Evolutionary conservation across 2,113 vertebrate genomes (phyloP).

Genomic region (Bostrychus sinensis): DNA sequence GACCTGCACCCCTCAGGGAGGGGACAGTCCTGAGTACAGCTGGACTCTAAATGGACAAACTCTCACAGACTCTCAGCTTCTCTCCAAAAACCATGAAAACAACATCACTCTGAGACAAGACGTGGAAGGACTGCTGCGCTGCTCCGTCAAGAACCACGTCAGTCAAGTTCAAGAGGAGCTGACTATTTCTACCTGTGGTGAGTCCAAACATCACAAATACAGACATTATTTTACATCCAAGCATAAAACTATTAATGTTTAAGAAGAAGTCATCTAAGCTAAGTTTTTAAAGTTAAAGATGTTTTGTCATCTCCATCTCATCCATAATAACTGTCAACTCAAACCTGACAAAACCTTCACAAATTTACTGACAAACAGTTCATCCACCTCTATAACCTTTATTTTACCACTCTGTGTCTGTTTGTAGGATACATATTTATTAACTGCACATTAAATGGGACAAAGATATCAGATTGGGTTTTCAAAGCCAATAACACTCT

Average conservation of each 20-base stretch:
- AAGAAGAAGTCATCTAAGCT: no score
- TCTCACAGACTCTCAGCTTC: slow-evolving; percentile 22
- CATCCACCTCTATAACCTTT: no score
- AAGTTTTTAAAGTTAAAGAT: no score
- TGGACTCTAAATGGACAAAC: slow-evolving; percentile 55
- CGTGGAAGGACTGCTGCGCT: slow-evolving; percentile 48
- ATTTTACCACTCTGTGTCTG: no score
- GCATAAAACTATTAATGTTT: no score
- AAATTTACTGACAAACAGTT: no score
- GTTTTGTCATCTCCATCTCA: no score
- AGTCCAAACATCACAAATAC: slow-evolving; percentile 21
- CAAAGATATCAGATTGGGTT: slow-evolving; percentile 10
- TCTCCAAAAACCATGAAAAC: slow-evolving; percentile 16
- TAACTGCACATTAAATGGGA: slow-evolving; percentile 26
- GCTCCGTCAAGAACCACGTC: slow-evolving; percentile 52
- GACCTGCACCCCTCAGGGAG: neutral
- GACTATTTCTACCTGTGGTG: slow-evolving; percentile 37
- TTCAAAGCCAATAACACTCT: neutral
- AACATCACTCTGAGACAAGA: slow-evolving; percentile 51
- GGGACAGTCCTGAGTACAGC: slow-evolving; percentile 53
- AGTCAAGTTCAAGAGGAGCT: neutral
- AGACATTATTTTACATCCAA: no score
- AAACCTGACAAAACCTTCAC: no score
- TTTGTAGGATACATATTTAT: neutral
- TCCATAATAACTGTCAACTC: no score